phyloP scores from a whole-genome alignment of 2,888 invertebrate species.

The Atethmia centrago region DNA sequence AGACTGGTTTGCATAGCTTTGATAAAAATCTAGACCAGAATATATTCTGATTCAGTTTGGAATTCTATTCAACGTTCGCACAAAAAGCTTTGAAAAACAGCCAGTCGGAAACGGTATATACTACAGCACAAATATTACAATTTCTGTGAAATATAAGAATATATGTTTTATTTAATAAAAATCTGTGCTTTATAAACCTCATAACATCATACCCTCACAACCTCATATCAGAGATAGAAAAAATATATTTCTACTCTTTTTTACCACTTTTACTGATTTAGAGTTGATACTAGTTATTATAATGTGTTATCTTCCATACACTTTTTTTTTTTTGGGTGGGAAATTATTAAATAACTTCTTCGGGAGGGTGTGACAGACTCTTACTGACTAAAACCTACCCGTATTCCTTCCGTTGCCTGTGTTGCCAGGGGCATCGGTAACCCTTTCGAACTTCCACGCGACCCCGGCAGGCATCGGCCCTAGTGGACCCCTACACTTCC shows the following conservation, averaged over 20 bases:
- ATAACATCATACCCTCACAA: no score
- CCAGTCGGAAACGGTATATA: slow-evolving; percentile 18
- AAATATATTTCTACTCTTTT: neutral
- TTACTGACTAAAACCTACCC: no score
- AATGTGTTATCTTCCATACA: neutral
- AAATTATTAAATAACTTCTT: no score
- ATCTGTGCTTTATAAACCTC: neutral
- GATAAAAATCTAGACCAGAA: slow-evolving; percentile 56
- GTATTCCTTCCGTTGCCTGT: no score
- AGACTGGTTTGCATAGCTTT: slow-evolving; percentile 39
- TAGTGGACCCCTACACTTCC: no score
- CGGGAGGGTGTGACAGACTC: no score
- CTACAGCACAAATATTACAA: slow-evolving; percentile 16
- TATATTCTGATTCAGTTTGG: slow-evolving; percentile 54
- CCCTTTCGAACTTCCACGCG: no score
- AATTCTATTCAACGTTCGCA: slow-evolving; percentile 43
- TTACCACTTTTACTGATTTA: no score
- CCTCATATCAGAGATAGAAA: neutral
- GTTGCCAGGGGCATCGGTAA: no score
- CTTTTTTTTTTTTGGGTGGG: no score
- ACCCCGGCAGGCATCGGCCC: no score
- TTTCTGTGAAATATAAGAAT: slow-evolving; percentile 23
- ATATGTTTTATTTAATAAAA: slow-evolving; percentile 12
- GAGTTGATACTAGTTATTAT: no score
- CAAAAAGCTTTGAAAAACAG: slow-evolving; percentile 48